Base-by-base conservation (phyloP, 2,797 vertebrate species). In the Limnodromus scolopaceus region DNA sequence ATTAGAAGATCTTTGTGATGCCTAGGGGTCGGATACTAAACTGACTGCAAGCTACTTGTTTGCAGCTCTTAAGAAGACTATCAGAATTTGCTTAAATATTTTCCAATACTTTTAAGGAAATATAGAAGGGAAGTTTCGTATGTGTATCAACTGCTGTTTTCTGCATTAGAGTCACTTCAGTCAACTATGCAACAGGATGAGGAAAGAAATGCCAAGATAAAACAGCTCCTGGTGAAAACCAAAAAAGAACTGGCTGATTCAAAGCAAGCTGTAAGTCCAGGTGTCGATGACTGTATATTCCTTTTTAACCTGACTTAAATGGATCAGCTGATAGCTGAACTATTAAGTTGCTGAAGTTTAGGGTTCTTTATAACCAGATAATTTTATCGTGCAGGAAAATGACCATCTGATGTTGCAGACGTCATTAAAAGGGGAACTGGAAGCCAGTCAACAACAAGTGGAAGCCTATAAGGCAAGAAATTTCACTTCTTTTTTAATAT, bases 211-310 rank as follows among this genome's bases (percentile, higher is more conserved):
- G 98, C 98, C 95, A 99, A 99, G 98, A 99, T 99, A 96, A 99
- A 99, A 97, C 99, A 99, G 85, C 96, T 99, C 92, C 98, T 99
- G 86, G 99, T 99, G 94, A 99, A 99, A 97, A 99, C 99, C 49
- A 99, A 99, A 95, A 99, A 99, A 96, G 99, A 99, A 32, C 97
- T 99, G 96, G 98, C 99, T 20, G 99, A 99, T 95, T 97, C 98
- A 84, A 99, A 99, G 94, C 99, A 99, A 97, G 98, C 98, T 92
- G 99, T 99, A 96, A 98, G 99, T 98, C 12, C 54, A 87, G 60
- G 53, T 92, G 71, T 41, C 49, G 36, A 53, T 76, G 75, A 39
- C 39, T 28, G 2, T 48, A 4, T 57, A 18, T 61, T 78, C 24
- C 11, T 83, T 89, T 93, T 63, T 53, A 63, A 88, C 38, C 38